phyloP scores from a whole-genome alignment of 1,140 invertebrate species.

The Psix sp. region DNA sequence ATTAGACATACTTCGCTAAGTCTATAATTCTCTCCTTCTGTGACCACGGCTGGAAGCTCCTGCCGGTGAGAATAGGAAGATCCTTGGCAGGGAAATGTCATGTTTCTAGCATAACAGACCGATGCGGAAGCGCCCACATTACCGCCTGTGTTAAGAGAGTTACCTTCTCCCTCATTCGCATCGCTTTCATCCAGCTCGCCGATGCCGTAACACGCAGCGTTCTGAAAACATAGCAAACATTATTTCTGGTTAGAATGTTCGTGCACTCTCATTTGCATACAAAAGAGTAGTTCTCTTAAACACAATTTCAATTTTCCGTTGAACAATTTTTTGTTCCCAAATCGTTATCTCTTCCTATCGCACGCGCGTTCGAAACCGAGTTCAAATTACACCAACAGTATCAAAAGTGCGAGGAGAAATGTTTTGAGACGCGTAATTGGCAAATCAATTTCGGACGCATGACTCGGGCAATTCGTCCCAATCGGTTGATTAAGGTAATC shows the following conservation, averaged over 20 bases:
- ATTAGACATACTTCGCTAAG: slow-evolving; percentile 72
- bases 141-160: slow-evolving; percentile 58
- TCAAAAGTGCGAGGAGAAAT: no score
- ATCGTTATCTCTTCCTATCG: no score
- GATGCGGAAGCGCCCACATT: slow-evolving; percentile 67
- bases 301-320: no score
- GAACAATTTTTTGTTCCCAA: no score
- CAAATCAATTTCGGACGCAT: slow-evolving; percentile 18
- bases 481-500: slow-evolving; percentile 43
- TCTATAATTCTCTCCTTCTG: slow-evolving; percentile 79
- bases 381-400: no score
- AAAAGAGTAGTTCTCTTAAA: no score
- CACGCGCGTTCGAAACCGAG: no score
- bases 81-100: slow-evolving; percentile 80
- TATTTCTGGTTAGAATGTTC: no score
- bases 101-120: slow-evolving; percentile 77
- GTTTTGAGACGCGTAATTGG: no score
- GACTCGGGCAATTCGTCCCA: slow-evolving; percentile 26
- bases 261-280: no score
- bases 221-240: no score
- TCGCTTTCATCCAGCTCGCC: slow-evolving; percentile 73
- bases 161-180: slow-evolving; percentile 68
- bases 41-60: slow-evolving; percentile 81
- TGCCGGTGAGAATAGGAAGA: slow-evolving; percentile 72
- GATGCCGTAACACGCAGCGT: slow-evolving; percentile 75